Conservation (phyloP, 2,797 vertebrate species). For the Urosaurus nigricauda region DNA sequence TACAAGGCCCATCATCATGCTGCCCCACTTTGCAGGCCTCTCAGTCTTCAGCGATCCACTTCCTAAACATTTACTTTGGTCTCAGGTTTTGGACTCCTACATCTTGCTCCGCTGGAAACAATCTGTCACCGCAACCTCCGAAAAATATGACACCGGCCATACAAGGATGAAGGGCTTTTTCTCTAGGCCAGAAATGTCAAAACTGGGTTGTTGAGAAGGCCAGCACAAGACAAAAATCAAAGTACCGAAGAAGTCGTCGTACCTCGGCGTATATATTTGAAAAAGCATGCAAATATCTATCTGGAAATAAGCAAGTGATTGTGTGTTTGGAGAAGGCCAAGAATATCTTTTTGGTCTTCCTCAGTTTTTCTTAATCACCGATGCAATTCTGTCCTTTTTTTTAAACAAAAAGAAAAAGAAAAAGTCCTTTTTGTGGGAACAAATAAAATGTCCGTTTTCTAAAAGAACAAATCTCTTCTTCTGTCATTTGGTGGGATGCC, state of each 20-base stretch:
- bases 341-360: conserved; percentile 21
- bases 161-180: neutral
- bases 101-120: neutral
- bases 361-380: conserved; percentile 63
- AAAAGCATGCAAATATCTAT: conserved; percentile 9
- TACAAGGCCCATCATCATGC: neutral
- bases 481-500: conserved; percentile 78
- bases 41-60: neutral
- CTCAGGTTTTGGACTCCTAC: neutral
- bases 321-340: conserved; percentile 30
- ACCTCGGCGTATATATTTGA: neutral
- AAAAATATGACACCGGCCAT: neutral
- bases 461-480: conserved; percentile 85
- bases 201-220: neutral
- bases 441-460: conserved; percentile 50
- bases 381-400: conserved; percentile 33
- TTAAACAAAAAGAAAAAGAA: too few relatives aligned
- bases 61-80: neutral
- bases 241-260: too few relatives aligned
- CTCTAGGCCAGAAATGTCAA: neutral
- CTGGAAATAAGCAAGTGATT: neutral
- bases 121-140: neutral
- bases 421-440: conserved; percentile 47
- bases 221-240: neutral
- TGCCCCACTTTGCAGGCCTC: too few relatives aligned